Base-by-base conservation (phyloP, 1,140 invertebrate species). In the Bombus impatiens region DNA sequence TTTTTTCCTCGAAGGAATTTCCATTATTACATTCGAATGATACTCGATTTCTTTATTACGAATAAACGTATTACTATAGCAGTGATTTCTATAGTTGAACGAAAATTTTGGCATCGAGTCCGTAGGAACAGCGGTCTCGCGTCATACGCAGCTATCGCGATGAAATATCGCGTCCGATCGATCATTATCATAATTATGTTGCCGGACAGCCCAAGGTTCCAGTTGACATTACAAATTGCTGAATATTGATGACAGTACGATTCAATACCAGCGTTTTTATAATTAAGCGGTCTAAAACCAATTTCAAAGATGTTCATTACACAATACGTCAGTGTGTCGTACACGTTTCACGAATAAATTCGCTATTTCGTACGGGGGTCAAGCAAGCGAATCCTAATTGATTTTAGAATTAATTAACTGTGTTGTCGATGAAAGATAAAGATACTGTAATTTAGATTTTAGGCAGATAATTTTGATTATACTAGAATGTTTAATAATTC, bases 151-250 rank as follows among this genome's bases (percentile, higher is more conserved):
- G 25, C 37, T 42, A 57, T 57, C 22, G 13, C n/a, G 37, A 78
- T 57, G 9, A 71, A 78, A 78, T 70, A 71, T 25, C 25, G 35
- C 37, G 18, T 44, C 15, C 37, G 25, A 15, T 2, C 9, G n/a
- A 9, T 44, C 44, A 78, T 84, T 84, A 71, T 2, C 47, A 59
- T 78, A 84, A 47, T 78, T 78, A 71, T 9, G 22, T 18, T 40
- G 4, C 35, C n/a, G 3, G 35, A 35, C 28, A 25, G 28, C 37
- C 22, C 42, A 47, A 70, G 75, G 75, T 15, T 4, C 18, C 15
- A 28, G 22, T 71, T 57, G 71, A 62, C 53, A n/a, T 70, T 53
- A 78, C 47, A 84, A 78, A 84, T 78, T 71, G 59, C 47, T 32
- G 76, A 78, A 71, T 70, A 78, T 57, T 28, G 76, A 84, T 84